A percentile compares a stretch with the other conserved stretches of the same genome.
These are phyloP conservation scores for Caenorhabditis plicata DNA, from an alignment of 2,888 invertebrate species.

Conservation along the genomic window DNA sequence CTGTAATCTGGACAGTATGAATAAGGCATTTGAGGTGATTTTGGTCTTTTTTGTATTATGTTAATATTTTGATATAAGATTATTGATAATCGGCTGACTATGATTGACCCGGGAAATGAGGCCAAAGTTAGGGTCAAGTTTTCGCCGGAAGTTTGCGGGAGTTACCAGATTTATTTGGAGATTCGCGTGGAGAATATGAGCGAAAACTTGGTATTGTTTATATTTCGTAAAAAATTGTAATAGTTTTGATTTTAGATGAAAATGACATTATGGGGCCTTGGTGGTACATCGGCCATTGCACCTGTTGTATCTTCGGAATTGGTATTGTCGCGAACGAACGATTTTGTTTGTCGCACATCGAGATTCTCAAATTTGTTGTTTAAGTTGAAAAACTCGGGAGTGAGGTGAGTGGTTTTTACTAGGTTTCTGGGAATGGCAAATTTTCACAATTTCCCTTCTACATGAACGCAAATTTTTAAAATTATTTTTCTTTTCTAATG, in stretches of 20 bases:
- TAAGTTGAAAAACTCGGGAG: background rate
- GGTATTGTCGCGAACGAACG: background rate
- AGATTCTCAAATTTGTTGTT: conserved; percentile 1
- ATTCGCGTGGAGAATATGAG: too few relatives aligned
- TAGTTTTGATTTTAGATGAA: background rate
- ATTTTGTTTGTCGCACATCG: background rate
- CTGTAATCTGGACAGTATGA: background rate
- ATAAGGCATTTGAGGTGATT: background rate
- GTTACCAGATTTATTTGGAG: background rate
- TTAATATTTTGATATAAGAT: background rate
- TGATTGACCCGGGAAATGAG: background rate
- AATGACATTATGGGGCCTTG: conserved; percentile 4
- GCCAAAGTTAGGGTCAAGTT: background rate
- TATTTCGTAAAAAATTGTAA: background rate
- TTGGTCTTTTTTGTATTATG: background rate
- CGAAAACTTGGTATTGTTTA: too few relatives aligned
- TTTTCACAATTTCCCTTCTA: too few relatives aligned
- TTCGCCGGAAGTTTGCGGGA: background rate
- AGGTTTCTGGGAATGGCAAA: too few relatives aligned
- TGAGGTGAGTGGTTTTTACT: background rate
- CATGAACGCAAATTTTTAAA: too few relatives aligned
- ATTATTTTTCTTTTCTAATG: too few relatives aligned
- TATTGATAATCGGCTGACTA: background rate
- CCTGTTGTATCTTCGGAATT: background rate
- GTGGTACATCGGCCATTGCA: background rate